Conservation (phyloP, 2,797 vertebrate genomes). For the Lutjanus campechanus region DNA sequence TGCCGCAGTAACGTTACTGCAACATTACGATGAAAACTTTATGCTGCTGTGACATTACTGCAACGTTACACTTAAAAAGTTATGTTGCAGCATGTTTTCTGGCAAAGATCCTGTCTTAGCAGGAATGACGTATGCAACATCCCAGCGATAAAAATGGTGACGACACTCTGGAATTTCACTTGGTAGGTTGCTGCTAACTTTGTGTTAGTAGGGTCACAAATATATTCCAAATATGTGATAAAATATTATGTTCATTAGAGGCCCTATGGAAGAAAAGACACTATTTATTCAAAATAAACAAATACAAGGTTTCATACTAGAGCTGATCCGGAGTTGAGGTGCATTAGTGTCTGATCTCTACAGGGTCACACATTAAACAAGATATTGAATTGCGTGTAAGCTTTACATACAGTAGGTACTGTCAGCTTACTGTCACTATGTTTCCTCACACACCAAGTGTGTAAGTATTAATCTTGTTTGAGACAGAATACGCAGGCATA, state of each 20-base stretch:
- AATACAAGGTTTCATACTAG: slow-evolving; percentile 14
- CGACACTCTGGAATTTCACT: too few species aligned
- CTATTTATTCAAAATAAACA: neutral
- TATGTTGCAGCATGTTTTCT: too few species aligned
- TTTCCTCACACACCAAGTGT: slow-evolving; percentile 70
- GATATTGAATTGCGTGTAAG: slow-evolving; percentile 67
- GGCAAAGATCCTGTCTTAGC: too few species aligned
- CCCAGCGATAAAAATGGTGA: too few species aligned
- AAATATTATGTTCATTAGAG: neutral
- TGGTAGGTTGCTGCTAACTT: too few species aligned
- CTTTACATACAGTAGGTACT: slow-evolving; percentile 76
- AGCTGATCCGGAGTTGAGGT: slow-evolving; percentile 37
- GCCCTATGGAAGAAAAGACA: neutral
- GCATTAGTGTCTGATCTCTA: slow-evolving; percentile 57
- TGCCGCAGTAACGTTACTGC: too few species aligned
- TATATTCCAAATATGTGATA: neutral
- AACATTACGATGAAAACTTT: too few species aligned
- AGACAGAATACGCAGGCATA: slow-evolving; percentile 76
- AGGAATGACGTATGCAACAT: too few species aligned
- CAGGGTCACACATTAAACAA: slow-evolving; percentile 72
- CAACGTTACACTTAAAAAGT: too few species aligned
- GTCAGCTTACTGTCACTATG: slow-evolving; percentile 83
- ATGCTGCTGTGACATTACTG: too few species aligned
- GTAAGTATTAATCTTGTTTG: slow-evolving; percentile 83
- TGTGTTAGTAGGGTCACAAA: neutral